A percentile compares a stretch with the other conserved stretches of the same genome.
phyloP scores from a whole-genome alignment of 2,113 vertebrate species.

The Columba livia region DNA sequence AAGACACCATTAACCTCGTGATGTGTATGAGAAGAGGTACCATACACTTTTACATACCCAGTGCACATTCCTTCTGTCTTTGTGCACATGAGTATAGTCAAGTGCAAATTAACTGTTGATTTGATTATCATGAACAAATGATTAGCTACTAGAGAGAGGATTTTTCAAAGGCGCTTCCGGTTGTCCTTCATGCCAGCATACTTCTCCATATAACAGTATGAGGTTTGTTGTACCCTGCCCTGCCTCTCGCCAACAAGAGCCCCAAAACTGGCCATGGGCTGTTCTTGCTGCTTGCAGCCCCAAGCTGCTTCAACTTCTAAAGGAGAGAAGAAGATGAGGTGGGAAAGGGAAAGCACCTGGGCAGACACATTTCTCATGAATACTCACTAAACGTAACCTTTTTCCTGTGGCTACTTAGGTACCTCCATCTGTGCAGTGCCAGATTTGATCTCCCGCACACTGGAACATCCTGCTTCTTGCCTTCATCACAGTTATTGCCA shows the following conservation, averaged over 20 bases:
- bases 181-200: not conserved
- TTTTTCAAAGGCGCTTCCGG: not conserved
- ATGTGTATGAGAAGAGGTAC: not conserved
- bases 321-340: not conserved
- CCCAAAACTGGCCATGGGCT: not conserved
- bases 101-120: not conserved
- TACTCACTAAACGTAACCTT: accelerated
- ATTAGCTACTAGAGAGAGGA: not conserved
- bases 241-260: not conserved
- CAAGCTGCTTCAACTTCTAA: not conserved
- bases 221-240: not conserved
- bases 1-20: not conserved
- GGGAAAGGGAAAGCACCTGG: not conserved
- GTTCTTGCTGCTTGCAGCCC: not conserved
- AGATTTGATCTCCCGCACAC: not conserved
- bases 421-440: not conserved
- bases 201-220: not conserved
- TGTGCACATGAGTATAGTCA: too few relatives aligned
- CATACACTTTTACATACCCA: not conserved
- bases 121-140: not conserved
- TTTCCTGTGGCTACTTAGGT: not conserved
- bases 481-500: not conserved
- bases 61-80: not conserved
- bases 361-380: not conserved
- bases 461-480: not conserved